Evolutionary conservation across 2,113 vertebrate genomes (phyloP).

Genomic region (Psittacara wagleri): DNA sequence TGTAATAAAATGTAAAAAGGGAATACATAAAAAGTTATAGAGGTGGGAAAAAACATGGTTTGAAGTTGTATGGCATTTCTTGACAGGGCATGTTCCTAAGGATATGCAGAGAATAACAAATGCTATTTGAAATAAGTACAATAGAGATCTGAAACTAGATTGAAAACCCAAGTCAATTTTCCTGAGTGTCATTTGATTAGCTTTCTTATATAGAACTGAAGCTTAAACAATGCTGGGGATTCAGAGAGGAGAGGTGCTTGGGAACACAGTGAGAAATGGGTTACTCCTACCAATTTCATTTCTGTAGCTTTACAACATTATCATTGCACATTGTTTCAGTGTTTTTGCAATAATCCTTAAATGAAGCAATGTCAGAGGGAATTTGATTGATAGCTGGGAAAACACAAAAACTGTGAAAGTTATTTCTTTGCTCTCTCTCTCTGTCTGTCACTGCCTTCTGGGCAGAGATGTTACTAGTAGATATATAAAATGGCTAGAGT

Average conservation of each 20-base stretch:
- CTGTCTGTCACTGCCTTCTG: slow-evolving; percentile 46
- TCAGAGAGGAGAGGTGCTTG: slow-evolving; percentile 65
- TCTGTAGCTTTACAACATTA: slow-evolving; percentile 70
- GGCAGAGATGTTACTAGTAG: slow-evolving; percentile 18
- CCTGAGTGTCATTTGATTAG: slow-evolving; percentile 79
- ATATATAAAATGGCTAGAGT: slow-evolving; percentile 20
- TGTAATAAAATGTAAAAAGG: slow-evolving; percentile 82
- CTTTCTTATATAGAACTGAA: slow-evolving; percentile 74
- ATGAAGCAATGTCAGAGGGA: slow-evolving; percentile 72
- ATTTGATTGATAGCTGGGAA: slow-evolving; percentile 73
- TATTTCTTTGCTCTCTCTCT: slow-evolving; percentile 59
- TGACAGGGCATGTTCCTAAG: slow-evolving; percentile 77
- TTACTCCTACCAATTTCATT: slow-evolving; percentile 76
- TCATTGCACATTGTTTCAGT: slow-evolving; percentile 72
- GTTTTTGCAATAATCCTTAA: slow-evolving; percentile 78
- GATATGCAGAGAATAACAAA: slow-evolving; percentile 80
- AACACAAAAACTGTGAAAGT: slow-evolving; percentile 34
- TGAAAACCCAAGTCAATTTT: slow-evolving; percentile 80
- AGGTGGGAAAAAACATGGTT: slow-evolving; percentile 76
- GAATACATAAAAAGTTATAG: slow-evolving; percentile 81
- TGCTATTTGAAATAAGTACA: slow-evolving; percentile 78
- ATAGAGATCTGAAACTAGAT: slow-evolving; percentile 77
- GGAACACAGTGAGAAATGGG: slow-evolving; percentile 72
- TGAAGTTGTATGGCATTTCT: slow-evolving; percentile 77
- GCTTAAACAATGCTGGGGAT: slow-evolving; percentile 76